Evolutionary conservation across 2,888 invertebrate species (phyloP), one percentile per base, ranked within the genome.

Genomic region (Polyommatus icarus): DNA sequence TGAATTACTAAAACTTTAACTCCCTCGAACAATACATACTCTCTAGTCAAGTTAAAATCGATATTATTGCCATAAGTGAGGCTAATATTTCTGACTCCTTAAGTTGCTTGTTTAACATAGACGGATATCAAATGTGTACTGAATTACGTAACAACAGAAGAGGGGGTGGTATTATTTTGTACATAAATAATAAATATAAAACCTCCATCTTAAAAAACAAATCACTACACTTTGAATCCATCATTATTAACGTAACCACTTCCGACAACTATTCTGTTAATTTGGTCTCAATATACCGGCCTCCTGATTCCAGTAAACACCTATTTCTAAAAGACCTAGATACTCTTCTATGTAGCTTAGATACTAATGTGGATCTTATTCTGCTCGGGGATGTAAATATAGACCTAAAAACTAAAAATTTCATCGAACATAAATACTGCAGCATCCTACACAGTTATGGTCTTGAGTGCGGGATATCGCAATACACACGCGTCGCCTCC

Each of bases 101-200:
- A 59, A 50, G 76, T n/a, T 18, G 79, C 3, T 75, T 83, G 15
- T 82, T 78, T 78, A 80, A 81, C 61, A 79, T 84, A 77, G 61
- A 77, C 10, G 82, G 81, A 15, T 83, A 84, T 80, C 80, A 78
- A 40, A 81, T 84, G 82, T 77, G 80, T 77, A 75, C 80, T 78
- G 71, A 80, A 71, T 67, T 83, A 50, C 82, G 82, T 1, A 46
- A 6, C 10, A 76, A 79, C 5, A 79, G 59, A 78, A 80, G 78
- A 77, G 82, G 82, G 12, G 83, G 82, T 40, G 81, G 82, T 57
- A 80, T 82, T 59, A 80, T 81, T 54, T 50, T 82, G 24, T 82
- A 82, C 46, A 59, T 71, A 54, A 78, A 71, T 46, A 79, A 77
- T 29, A 54, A 73, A 71, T 20, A 79, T 7, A 81, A 80, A 76